Evolutionary conservation across 1,140 invertebrate genomes (phyloP), one percentile per base, ranked within the genome.

Genomic region (Oryctes rhinoceros): DNA sequence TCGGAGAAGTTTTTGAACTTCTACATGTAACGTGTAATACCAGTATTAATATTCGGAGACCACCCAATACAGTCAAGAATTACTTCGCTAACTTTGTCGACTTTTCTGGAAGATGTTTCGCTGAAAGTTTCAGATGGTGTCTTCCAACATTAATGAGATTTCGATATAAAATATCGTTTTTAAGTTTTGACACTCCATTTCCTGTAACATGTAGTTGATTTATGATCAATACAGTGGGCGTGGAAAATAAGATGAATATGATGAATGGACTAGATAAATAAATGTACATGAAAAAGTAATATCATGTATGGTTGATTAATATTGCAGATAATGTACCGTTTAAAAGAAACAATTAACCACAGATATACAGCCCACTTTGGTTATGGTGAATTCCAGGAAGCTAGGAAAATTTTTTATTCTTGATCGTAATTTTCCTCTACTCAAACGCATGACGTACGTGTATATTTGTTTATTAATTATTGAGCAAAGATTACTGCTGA

Each of bases 141-240:
- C n/a, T 11, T 53, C 49, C 3, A 13, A n/a, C 49, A n/a, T 1
- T 53, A 53, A 53, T 53, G 49, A 53, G 49, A 53, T 53, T 53
- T 53, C 49, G 49, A 53, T 53, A 53, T 53, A 53, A 53, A 53
- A 53, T 53, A 53, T 53, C 49, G 49, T 53, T 53, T 48, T 53
- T 53, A 53, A n/a, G 49, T 53, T 4, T 53, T 53, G 49, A 53
- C 49, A 53, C 49, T 53, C n/a, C 11, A 53, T 53, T 53, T 53
- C 49, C 11, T 53, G 2, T 30, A 30, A 53, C 49, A 53, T 53
- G 49, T 53, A 11, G 11, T 11, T 53, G 49, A 53, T 53, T 15
- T 53, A 53, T 53, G 49, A 53, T 11, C 11, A n/a, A 53, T 53
- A 15, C n/a, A 53, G 11, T 53, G 13, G 49, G 13, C 49, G 7